These are phyloP conservation scores for Dendrocincla fuliginosa DNA, from an alignment of 2,797 vertebrate genomes.

Conservation along the genomic window DNA sequence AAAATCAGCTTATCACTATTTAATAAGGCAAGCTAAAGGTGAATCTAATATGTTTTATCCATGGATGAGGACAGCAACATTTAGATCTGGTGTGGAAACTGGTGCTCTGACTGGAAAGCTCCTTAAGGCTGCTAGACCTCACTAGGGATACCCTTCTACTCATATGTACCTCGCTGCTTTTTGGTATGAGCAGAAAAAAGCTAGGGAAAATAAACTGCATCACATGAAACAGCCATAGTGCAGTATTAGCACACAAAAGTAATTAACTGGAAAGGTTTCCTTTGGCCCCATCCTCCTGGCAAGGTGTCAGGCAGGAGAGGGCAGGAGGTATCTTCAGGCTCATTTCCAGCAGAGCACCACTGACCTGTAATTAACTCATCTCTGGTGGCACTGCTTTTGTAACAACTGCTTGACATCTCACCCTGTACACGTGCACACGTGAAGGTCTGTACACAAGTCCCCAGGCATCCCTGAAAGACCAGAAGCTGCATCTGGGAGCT, in stretches of 20 bases:
- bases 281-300: neutral
- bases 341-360: neutral
- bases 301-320: neutral
- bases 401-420: neutral
- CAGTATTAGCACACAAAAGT: neutral
- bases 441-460: neutral
- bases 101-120: neutral
- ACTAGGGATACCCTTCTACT: neutral
- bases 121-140: neutral
- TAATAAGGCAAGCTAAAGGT: neutral
- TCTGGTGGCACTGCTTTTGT: neutral
- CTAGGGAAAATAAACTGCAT: neutral
- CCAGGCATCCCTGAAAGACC: neutral
- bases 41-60: neutral
- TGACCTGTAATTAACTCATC: neutral
- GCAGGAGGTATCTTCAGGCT: neutral
- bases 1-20: neutral
- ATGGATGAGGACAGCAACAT: neutral
- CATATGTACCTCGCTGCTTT: neutral
- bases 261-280: neutral
- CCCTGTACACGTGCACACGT: rapidly evolving
- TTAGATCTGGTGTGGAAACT: neutral
- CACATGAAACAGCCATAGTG: rapidly evolving
- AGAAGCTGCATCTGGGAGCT: neutral
- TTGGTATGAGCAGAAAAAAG: neutral